phyloP scores from a whole-genome alignment of 2,888 invertebrate species.

The Gasteruption jaculator region DNA sequence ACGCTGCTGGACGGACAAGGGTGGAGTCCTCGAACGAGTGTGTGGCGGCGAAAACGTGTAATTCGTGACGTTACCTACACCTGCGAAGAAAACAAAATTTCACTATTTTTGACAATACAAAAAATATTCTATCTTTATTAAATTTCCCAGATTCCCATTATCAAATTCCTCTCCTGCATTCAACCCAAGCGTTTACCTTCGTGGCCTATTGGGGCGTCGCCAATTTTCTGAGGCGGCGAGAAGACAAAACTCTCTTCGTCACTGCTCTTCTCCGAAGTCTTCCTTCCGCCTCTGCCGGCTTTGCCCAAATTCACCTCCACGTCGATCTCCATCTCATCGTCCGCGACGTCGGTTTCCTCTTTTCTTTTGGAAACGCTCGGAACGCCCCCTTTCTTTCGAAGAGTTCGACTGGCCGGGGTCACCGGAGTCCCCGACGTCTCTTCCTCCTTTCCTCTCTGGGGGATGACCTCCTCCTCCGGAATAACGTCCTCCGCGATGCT shows the following conservation, averaged over 20 bases:
- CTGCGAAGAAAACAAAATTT: conserved; percentile 26
- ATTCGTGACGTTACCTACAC: conserved; percentile 28
- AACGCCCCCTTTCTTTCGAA: background rate
- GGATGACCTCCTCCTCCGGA: conserved; percentile 22
- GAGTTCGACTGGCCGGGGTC: background rate
- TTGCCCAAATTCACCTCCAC: conserved; percentile 11
- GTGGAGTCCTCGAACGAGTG: conserved; percentile 29
- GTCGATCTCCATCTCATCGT: background rate
- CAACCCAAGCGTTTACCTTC: no score
- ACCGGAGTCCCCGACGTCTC: no score
- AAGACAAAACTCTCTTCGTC: conserved; percentile 26
- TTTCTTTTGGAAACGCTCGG: no score
- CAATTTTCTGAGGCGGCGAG: conserved; percentile 32
- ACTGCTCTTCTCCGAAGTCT: conserved; percentile 26
- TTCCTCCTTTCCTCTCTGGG: background rate
- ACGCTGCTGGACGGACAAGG: conserved; percentile 25
- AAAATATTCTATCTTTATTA: no score
- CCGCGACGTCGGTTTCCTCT: background rate
- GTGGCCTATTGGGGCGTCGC: conserved; percentile 22
- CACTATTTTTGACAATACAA: conserved; percentile 1
- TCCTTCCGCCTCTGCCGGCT: conserved; percentile 25
- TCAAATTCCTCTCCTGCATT: no score
- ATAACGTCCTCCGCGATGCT: conserved; percentile 26
- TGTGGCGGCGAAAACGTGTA: conserved; percentile 41
- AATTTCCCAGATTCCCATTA: no score